Percentiles rank a stretch among this genome's conserved stretches.
Conservation (phyloP, 2,888 invertebrate genomes). For the Parnassius glacialis region DNA sequence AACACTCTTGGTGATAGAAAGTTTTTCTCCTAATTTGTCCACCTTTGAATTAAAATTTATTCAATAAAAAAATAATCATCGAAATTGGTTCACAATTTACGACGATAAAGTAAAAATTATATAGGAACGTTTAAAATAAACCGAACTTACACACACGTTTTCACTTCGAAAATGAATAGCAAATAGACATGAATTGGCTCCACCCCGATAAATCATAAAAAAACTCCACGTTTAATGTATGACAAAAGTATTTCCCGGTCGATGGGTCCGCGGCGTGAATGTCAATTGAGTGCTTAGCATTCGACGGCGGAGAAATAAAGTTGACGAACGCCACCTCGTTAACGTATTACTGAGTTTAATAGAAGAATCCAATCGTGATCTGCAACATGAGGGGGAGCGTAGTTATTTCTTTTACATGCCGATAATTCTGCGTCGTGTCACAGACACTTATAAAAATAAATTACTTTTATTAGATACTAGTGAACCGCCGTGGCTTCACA, state of each 20-base stretch:
- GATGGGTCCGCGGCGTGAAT: slow-evolving; percentile 63
- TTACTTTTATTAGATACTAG: too few species aligned
- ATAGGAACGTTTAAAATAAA: too few species aligned
- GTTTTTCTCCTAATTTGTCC: too few species aligned
- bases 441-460: too few species aligned
- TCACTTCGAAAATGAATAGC: slow-evolving; percentile 12
- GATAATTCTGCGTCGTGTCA: background rate
- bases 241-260: slow-evolving; percentile 74
- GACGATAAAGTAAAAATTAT: too few species aligned
- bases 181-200: slow-evolving; percentile 18
- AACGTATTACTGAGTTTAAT: slow-evolving; percentile 53
- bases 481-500: too few species aligned
- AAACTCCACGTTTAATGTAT: slow-evolving; percentile 60
- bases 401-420: background rate
- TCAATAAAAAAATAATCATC: too few species aligned
- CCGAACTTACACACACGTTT: slow-evolving; percentile 11
- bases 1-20: too few species aligned
- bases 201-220: slow-evolving; percentile 40
- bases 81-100: too few species aligned
- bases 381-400: background rate
- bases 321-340: slow-evolving; percentile 54
- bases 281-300: slow-evolving; percentile 48
- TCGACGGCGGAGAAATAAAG: slow-evolving; percentile 42
- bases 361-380: slow-evolving; percentile 22
- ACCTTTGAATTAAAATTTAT: too few species aligned